Evolutionary conservation across 2,113 vertebrate genomes (phyloP).

Genomic region (Muntiacus muntjak): DNA sequence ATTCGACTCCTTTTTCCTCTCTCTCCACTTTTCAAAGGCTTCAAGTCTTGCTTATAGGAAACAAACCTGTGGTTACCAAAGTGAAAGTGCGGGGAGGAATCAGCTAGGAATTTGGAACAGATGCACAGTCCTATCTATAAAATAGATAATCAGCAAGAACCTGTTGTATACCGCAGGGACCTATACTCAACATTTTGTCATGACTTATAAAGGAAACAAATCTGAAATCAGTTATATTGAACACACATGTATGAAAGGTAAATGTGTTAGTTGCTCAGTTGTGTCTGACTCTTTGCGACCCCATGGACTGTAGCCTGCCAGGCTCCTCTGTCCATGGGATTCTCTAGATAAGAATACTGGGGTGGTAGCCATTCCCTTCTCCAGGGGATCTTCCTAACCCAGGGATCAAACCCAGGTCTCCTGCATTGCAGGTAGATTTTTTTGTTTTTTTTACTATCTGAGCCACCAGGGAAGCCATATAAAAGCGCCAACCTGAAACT

Average conservation of each 20-base stretch:
- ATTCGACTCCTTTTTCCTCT: not conserved
- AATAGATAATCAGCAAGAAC: not conserved
- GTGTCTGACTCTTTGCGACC: not conserved
- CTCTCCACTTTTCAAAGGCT: not conserved
- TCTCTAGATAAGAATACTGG: not conserved
- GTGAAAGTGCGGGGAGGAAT: not conserved
- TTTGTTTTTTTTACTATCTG: not conserved
- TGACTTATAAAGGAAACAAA: not conserved
- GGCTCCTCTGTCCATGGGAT: not conserved
- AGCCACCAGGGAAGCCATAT: not conserved
- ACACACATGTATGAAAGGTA: not conserved
- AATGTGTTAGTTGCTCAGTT: not conserved
- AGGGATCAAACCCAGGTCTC: not conserved
- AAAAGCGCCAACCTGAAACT: not conserved
- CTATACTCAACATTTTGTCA: not conserved
- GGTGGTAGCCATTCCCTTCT: not conserved
- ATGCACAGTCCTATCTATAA: not conserved
- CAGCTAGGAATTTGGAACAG: not conserved
- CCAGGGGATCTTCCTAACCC: fast-evolving
- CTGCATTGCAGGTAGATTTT: not conserved
- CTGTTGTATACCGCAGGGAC: not conserved
- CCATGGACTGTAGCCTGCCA: not conserved
- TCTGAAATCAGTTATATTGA: not conserved
- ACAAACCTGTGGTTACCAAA: not conserved
- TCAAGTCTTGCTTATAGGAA: not conserved